phyloP scores from a whole-genome alignment of 2,888 invertebrate species.

The Drosophila parthenogenetica region DNA sequence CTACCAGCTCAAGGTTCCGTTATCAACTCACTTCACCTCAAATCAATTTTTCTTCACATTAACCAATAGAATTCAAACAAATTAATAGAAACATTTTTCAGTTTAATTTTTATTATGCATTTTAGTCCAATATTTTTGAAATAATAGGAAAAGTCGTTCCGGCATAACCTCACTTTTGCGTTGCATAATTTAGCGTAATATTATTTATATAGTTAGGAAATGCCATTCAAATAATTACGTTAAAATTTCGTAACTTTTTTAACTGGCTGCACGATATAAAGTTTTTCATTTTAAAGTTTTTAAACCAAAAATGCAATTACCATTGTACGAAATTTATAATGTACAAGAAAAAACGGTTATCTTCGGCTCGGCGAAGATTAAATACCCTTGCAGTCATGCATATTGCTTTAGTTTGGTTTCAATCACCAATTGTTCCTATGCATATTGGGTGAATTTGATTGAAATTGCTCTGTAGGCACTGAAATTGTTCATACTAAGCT shows the following conservation, averaged over 20 bases:
- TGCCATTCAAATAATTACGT: slow-evolving; percentile 3
- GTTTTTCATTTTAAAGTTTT: slow-evolving; percentile 22
- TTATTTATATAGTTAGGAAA: slow-evolving; percentile 34
- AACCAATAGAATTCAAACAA: neutral
- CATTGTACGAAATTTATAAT: slow-evolving; percentile 45
- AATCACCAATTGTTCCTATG: no score
- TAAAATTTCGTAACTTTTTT: slow-evolving; percentile 58
- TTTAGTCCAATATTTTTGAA: neutral
- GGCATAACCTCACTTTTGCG: slow-evolving; percentile 15
- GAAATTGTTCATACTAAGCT: no score
- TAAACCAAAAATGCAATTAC: slow-evolving; percentile 63
- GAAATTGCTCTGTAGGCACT: no score
- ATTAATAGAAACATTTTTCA: neutral
- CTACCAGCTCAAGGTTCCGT: slow-evolving; percentile 48
- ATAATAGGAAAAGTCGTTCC: slow-evolving; percentile 12
- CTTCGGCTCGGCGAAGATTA: no score
- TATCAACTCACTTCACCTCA: slow-evolving; percentile 16
- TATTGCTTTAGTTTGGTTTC: no score
- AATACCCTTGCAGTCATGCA: no score
- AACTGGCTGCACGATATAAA: slow-evolving; percentile 26
- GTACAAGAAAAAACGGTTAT: no score
- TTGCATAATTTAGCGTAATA: slow-evolving; percentile 5
- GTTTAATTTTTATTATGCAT: neutral
- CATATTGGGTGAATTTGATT: no score
- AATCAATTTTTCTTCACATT: slow-evolving; percentile 40